A percentile compares a stretch with the other conserved stretches of the same genome.
These are phyloP conservation scores for Istiophorus platypterus DNA, from an alignment of 2,113 vertebrate species.

Conservation along the genomic window DNA sequence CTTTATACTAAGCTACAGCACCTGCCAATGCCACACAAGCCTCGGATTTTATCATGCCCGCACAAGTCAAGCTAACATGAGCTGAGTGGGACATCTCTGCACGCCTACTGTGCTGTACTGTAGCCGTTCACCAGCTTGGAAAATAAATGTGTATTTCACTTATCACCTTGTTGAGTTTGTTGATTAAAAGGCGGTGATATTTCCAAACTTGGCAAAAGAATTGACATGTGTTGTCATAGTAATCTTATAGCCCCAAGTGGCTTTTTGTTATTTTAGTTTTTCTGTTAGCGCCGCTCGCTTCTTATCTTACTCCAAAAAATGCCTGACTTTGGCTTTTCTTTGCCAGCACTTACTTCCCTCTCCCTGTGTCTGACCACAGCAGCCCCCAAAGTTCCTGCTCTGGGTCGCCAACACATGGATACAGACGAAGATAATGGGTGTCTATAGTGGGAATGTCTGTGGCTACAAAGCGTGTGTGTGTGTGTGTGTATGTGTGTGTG, in stretches of 20 bases:
- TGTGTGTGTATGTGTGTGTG: slow-evolving; percentile 47
- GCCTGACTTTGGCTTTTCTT: slow-evolving; percentile 78
- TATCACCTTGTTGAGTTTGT: slow-evolving; percentile 64
- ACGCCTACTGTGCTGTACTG: slow-evolving; percentile 16
- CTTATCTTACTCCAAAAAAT: slow-evolving; percentile 86
- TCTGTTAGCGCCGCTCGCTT: slow-evolving; percentile 77
- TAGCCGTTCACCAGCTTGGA: slow-evolving; percentile 7
- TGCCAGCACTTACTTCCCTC: slow-evolving; percentile 77
- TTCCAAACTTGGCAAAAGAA: slow-evolving; percentile 64
- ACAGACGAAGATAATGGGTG: slow-evolving; percentile 74
- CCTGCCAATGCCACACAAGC: slow-evolving; percentile 82
- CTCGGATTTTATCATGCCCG: slow-evolving; percentile 49
- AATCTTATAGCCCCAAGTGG: slow-evolving; percentile 65
- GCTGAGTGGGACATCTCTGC: slow-evolving; percentile 13
- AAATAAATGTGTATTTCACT: slow-evolving; percentile 59
- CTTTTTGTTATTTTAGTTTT: slow-evolving; percentile 82
- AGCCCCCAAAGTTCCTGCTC: slow-evolving; percentile 77
- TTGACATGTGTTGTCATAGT: slow-evolving; percentile 67
- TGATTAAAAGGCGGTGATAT: slow-evolving; percentile 60
- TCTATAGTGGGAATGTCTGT: slow-evolving; percentile 78
- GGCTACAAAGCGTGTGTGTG: slow-evolving; percentile 54
- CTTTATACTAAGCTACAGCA: slow-evolving; percentile 69
- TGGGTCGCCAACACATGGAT: slow-evolving; percentile 68
- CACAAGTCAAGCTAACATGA: slow-evolving; percentile 63
- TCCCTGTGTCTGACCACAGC: slow-evolving; percentile 74